Conservation (phyloP, 2,797 vertebrate species). For the Coilia nasus region DNA sequence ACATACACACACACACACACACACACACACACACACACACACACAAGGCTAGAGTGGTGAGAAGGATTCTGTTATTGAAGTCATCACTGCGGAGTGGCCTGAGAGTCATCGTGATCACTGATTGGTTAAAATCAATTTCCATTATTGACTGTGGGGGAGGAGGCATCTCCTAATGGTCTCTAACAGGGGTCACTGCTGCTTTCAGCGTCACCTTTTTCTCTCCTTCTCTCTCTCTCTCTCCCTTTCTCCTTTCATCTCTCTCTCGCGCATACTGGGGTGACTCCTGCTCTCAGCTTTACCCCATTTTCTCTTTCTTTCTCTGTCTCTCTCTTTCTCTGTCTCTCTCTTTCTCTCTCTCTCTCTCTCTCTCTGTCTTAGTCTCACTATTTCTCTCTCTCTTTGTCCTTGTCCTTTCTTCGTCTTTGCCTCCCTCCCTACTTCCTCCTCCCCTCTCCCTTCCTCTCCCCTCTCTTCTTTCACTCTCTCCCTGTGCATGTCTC, state of each 20-base stretch:
- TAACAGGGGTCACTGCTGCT: background rate
- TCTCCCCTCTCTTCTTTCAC: no score
- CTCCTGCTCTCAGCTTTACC: no score
- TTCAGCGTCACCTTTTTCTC: background rate
- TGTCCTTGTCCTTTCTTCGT: no score
- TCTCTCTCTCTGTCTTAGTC: no score
- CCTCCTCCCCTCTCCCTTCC: no score
- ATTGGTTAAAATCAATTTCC: conserved; percentile 7
- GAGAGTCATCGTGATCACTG: background rate
- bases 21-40: background rate
- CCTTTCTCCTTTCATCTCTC: background rate
- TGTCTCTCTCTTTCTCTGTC: background rate
- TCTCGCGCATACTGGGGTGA: background rate
- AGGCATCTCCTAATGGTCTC: background rate
- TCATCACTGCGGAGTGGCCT: background rate
- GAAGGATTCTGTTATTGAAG: background rate
- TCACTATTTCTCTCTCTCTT: no score
- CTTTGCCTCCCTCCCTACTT: no score
- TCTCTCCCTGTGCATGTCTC: no score
- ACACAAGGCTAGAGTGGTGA: background rate
- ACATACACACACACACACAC: background rate
- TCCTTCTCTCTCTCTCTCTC: background rate
- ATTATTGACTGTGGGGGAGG: background rate
- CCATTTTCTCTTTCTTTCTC: background rate
- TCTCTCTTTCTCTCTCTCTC: no score